phyloP scores from a whole-genome alignment of 2,888 invertebrate genomes.

The Hermodice carunculata region DNA sequence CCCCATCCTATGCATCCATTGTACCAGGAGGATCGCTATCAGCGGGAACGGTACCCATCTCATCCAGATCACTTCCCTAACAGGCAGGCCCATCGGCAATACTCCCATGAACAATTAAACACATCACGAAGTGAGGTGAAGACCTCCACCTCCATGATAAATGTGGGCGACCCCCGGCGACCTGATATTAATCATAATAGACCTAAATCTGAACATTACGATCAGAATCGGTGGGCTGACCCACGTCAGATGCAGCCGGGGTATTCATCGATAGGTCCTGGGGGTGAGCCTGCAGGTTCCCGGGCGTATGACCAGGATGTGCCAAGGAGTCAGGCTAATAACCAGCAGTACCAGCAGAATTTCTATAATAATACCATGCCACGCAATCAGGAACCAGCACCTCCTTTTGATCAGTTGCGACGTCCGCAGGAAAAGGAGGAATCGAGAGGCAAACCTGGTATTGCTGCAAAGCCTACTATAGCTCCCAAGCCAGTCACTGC shows the following conservation, averaged over 20 bases:
- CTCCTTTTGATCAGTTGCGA: constrained; percentile 57
- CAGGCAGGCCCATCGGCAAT: too few species aligned
- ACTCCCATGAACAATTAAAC: too few species aligned
- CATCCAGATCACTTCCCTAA: too few species aligned
- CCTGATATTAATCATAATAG: too few species aligned
- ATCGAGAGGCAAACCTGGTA: constrained; percentile 42
- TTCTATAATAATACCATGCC: constrained; percentile 61
- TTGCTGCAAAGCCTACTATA: constrained; percentile 22
- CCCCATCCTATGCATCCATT: too few species aligned
- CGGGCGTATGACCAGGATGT: constrained; percentile 64
- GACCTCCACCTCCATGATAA: too few species aligned
- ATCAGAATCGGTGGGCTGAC: constrained; percentile 54
- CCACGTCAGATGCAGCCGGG: constrained; percentile 8
- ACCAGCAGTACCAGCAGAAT: constrained; percentile 52
- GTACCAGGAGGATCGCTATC: too few species aligned
- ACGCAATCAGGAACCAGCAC: constrained; percentile 48
- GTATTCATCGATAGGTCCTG: neutral
- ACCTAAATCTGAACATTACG: too few species aligned
- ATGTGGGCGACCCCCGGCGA: too few species aligned
- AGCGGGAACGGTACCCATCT: too few species aligned
- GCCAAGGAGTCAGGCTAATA: constrained; percentile 59
- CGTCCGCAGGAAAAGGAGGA: constrained; percentile 39
- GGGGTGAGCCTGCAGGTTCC: neutral
- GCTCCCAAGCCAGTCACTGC: constrained; percentile 50
- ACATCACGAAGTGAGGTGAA: too few species aligned